These are phyloP conservation scores for Phalangium opilio DNA, from an alignment of 2,888 invertebrate species.

Conservation along the genomic window DNA sequence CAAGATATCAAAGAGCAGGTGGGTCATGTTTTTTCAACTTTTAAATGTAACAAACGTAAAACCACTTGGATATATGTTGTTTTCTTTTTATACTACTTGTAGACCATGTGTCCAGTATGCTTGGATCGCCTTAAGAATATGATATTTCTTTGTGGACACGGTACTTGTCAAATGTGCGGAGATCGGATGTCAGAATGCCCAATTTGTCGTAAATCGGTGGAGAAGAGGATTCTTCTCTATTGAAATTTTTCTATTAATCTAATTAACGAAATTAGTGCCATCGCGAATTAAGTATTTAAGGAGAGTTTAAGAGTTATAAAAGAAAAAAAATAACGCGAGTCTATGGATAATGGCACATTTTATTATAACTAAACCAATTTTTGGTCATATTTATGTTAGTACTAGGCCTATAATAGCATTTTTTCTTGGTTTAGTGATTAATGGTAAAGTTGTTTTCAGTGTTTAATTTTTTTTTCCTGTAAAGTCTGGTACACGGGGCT, in stretches of 20 bases:
- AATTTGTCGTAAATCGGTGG: constrained; percentile 90
- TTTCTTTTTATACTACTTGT: constrained; percentile 34
- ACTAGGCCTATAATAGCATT: no score
- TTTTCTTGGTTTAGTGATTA: no score
- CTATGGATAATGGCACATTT: no score
- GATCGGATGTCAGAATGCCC: constrained; percentile 95
- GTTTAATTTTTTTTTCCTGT: no score
- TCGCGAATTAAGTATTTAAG: no score
- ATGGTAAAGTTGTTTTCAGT: no score
- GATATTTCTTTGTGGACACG: constrained; percentile 96
- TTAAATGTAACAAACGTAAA: constrained; percentile 23
- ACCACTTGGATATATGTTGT: constrained; percentile 1
- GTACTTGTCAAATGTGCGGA: constrained; percentile 95
- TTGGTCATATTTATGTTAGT: no score
- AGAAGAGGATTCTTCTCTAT: constrained; percentile 85
- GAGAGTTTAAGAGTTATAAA: no score
- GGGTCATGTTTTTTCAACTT: constrained; percentile 35
- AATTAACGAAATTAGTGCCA: no score
- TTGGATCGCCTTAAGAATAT: constrained; percentile 90
- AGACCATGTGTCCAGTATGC: constrained; percentile 98
- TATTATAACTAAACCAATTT: no score
- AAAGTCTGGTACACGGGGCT: no score
- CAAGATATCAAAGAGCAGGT: constrained; percentile 97
- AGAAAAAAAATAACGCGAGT: no score
- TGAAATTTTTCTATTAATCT: constrained; percentile 24